Conservation (phyloP, 2,888 invertebrate species). For the Ischnura elegans region DNA sequence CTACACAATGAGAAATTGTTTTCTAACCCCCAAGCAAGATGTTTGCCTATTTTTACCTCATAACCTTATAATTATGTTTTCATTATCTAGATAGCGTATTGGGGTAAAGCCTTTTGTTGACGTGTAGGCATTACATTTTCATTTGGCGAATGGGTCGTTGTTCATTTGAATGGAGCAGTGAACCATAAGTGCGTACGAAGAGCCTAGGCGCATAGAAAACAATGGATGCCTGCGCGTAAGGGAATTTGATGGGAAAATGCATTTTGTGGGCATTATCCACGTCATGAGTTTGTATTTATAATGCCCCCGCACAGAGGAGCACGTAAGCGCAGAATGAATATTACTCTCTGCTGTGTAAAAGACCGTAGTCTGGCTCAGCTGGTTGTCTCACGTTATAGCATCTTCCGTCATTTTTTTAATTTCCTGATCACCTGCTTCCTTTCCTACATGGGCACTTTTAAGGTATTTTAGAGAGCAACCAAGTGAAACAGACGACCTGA, state of each 20-base stretch:
- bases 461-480: neutral
- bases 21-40: too few species aligned
- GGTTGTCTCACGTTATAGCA: neutral
- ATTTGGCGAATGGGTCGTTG: too few species aligned
- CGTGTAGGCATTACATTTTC: too few species aligned
- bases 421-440: conserved; percentile 1
- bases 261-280: neutral
- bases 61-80: too few species aligned
- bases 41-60: too few species aligned
- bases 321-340: neutral
- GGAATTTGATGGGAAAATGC: neutral
- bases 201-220: too few species aligned
- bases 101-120: too few species aligned
- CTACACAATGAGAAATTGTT: too few species aligned
- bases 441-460: neutral
- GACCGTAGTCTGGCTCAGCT: neutral
- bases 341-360: neutral
- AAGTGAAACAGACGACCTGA: neutral
- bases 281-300: neutral
- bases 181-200: too few species aligned
- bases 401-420: neutral
- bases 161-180: too few species aligned
- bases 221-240: too few species aligned
- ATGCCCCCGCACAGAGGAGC: neutral
- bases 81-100: too few species aligned